phyloP scores from a whole-genome alignment of 2,888 invertebrate genomes.

The Archaeoteleia sp. region DNA sequence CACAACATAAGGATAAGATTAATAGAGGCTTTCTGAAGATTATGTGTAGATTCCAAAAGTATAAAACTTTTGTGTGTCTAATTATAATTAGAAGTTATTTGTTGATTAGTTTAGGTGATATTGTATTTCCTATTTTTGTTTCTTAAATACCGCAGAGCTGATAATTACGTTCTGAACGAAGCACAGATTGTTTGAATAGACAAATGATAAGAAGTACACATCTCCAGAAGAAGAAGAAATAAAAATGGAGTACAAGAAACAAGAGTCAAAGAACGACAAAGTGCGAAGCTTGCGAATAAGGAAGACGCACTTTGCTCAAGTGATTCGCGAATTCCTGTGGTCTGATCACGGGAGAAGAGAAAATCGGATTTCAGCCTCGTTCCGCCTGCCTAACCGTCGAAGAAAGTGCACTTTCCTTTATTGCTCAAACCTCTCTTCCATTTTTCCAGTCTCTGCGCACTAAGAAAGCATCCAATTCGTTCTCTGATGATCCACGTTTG shows the following conservation, averaged over 20 bases:
- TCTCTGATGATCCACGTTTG: conserved; percentile 46
- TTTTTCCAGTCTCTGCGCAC: conserved; percentile 48
- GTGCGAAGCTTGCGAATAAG: conserved; percentile 17
- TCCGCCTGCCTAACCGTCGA: conserved; percentile 50
- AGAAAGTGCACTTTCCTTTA: conserved; percentile 54
- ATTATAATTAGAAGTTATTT: no score
- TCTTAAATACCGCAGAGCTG: not conserved
- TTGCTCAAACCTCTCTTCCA: conserved; percentile 49
- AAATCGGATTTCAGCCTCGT: conserved; percentile 61
- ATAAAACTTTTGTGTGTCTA: no score
- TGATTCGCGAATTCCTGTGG: conserved; percentile 50
- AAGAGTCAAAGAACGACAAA: conserved; percentile 27
- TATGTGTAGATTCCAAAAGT: no score
- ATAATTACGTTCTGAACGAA: no score
- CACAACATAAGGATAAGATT: no score
- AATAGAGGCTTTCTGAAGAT: no score
- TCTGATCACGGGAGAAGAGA: conserved; percentile 57
- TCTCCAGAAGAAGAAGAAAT: conserved; percentile 6
- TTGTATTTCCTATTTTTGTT: no score
- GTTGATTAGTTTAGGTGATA: no score
- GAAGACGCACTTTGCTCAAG: conserved; percentile 24
- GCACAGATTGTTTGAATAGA: conserved; percentile 14
- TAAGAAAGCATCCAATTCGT: conserved; percentile 50
- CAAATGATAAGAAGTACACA: no score
- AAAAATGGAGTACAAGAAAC: conserved; percentile 21